phyloP scores from a whole-genome alignment of 1,140 invertebrate genomes.

The Homalodisca vitripennis region DNA sequence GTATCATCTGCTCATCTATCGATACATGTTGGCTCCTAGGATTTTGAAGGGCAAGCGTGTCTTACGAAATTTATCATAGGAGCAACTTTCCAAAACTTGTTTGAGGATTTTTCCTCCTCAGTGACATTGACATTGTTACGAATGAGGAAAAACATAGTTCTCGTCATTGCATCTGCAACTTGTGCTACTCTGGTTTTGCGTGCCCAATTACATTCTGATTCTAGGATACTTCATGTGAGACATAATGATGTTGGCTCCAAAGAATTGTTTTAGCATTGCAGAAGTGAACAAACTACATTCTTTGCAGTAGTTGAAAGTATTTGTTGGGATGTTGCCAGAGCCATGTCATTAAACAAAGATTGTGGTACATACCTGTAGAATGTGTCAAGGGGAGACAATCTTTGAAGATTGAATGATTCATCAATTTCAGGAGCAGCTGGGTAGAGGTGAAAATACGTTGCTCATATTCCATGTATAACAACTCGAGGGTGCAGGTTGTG shows the following conservation, averaged over 20 bases:
- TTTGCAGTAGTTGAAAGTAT: background rate
- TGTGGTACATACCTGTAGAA: background rate
- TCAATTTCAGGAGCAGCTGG: slow-evolving; percentile 18
- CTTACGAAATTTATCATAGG: too few relatives aligned
- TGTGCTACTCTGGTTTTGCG: too few relatives aligned
- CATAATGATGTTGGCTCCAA: background rate
- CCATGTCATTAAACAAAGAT: background rate
- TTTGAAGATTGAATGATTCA: slow-evolving; percentile 16
- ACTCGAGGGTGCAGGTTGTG: too few relatives aligned
- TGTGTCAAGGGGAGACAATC: background rate
- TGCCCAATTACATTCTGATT: too few relatives aligned
- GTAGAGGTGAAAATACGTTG: background rate
- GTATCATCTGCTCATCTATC: background rate
- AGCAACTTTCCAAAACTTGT: too few relatives aligned
- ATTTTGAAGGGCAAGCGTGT: background rate
- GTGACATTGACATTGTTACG: background rate
- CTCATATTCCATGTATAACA: too few relatives aligned
- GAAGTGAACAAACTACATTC: background rate
- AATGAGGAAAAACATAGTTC: background rate
- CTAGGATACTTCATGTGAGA: too few relatives aligned
- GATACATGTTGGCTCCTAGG: background rate
- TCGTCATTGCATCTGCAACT: too few relatives aligned
- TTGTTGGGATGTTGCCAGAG: background rate
- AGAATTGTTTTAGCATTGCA: background rate
- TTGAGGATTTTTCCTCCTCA: too few relatives aligned